phyloP scores from a whole-genome alignment of 2,888 invertebrate genomes.

The Oasisia sp. region DNA sequence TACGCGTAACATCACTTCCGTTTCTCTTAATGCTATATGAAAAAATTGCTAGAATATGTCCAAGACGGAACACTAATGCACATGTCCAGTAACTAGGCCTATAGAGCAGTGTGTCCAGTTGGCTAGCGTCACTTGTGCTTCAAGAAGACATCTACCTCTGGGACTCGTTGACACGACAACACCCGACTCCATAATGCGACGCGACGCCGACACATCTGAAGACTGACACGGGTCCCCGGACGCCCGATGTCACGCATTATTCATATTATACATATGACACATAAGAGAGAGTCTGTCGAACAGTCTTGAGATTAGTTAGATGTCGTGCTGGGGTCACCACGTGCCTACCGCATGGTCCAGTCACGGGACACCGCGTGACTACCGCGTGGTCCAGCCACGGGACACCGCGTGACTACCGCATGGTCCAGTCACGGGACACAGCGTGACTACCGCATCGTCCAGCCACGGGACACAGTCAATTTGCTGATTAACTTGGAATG shows the following conservation, averaged over 20 bases:
- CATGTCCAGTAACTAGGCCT: not conserved
- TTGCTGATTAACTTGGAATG: not conserved
- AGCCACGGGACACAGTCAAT: not conserved
- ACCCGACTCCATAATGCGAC: not conserved
- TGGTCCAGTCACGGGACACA: not conserved
- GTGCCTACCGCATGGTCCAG: not conserved
- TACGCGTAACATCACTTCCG: not conserved
- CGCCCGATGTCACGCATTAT: not conserved
- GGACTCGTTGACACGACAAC: not conserved
- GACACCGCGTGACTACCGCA: too few species aligned
- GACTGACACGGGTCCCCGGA: not conserved
- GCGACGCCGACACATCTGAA: not conserved
- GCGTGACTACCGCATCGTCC: not conserved
- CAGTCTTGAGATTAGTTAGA: not conserved
- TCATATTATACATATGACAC: not conserved
- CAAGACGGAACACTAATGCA: not conserved
- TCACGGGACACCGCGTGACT: too few species aligned
- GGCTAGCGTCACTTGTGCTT: not conserved
- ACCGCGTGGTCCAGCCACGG: not conserved
- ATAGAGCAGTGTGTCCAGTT: not conserved
- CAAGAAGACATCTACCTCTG: not conserved
- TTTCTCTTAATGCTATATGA: not conserved
- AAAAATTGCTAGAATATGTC: not conserved
- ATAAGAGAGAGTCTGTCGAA: not conserved
- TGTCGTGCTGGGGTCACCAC: not conserved